Percentiles rank a stretch among this genome's conserved stretches.
phyloP scores from a whole-genome alignment of 2,113 vertebrate species.

The Microcebus tavaratra region DNA sequence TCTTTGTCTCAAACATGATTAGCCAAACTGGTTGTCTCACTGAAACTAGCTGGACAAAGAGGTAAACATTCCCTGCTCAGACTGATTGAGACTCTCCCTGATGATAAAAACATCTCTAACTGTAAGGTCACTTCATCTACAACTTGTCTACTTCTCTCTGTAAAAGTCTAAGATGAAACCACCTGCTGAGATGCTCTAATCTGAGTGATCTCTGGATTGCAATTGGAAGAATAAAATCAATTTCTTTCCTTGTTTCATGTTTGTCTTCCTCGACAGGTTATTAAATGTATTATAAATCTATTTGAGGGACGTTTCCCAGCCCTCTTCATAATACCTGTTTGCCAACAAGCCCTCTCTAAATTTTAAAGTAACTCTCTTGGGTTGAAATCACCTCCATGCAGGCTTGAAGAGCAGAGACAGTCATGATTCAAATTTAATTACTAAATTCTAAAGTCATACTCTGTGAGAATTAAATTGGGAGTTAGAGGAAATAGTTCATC shows the following conservation, averaged over 20 bases:
- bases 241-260: neutral
- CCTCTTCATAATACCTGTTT: neutral
- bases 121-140: neutral
- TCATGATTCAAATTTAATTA: constrained; percentile 54
- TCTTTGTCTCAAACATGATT: neutral
- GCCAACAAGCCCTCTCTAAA: constrained; percentile 19
- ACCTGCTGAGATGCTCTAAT: neutral
- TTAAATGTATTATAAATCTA: neutral
- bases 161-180: neutral
- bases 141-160: too few species aligned
- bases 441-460: constrained; percentile 39
- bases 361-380: constrained; percentile 46
- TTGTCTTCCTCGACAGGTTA: neutral
- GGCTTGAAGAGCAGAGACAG: constrained; percentile 8
- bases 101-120: neutral
- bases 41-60: neutral
- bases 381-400: constrained; percentile 29
- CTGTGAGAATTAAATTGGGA: constrained; percentile 46
- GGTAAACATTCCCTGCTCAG: neutral
- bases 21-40: neutral
- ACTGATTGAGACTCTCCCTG: neutral
- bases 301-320: too few species aligned
- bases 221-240: neutral
- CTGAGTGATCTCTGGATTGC: neutral
- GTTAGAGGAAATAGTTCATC: constrained; percentile 35